Evolutionary conservation across 2,797 vertebrate species (phyloP), one percentile per base, ranked within the genome.

Genomic region (Lacerta bilineata): DNA sequence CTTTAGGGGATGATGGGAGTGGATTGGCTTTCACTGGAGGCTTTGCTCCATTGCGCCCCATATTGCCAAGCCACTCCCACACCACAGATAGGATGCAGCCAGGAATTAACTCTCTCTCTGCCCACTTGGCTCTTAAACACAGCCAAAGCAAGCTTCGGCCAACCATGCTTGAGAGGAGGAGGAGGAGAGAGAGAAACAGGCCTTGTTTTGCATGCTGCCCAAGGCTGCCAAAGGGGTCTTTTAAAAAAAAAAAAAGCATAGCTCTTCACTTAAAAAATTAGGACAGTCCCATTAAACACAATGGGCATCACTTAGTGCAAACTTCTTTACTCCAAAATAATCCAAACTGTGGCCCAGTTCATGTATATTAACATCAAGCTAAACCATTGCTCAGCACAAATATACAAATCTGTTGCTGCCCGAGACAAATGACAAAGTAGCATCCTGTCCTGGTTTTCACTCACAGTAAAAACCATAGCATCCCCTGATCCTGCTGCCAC

Each of bases 1-100:
- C 50, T 3, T 90, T 43, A 91, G 82, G 59, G 69, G 75, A 85
- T 77, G 90, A 61, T 59, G 23, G n/a, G 71, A 55, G 10, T 71
- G 83, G 68, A 66, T 2, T 69, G 85, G 84, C 93, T 95, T 91
- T 94, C 94, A 90, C 92, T 87, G 77, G 2, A 8, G 78, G 68
- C 10, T 81, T 50, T 50, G 33, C 61, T 82, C 64, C 59, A 23
- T 83, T 50, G 25, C 75, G 76, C 39, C 39, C 64, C 29, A 88
- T 50, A 50, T 76, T 74, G 74, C 78, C 39, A 29, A 43, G 20
- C 64, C 29, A 68, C 46, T 27, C 77, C 84, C 29, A 46, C 25
- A 0, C 39, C 9, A 77, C 0, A 46, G 0, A 1, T 0, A 68
- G 64, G 36, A 0, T 43, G 2, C 64, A 80, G 46, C 9, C 9